Evolutionary conservation across 1,140 invertebrate species (phyloP).

Genomic region (Cydia splendana): DNA sequence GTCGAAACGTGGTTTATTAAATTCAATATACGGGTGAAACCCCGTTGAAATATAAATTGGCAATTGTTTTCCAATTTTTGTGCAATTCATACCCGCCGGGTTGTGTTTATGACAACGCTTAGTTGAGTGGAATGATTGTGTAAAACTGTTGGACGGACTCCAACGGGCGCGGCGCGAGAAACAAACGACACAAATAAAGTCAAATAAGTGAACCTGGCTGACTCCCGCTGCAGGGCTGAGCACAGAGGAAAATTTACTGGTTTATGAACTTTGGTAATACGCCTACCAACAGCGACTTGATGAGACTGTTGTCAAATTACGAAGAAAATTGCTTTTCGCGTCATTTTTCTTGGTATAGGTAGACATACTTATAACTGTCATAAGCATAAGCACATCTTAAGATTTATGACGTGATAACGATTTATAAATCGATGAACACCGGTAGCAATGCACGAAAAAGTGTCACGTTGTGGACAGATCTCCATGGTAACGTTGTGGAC

Average conservation of each 20-base stretch:
- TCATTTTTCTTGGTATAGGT: neutral
- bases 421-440: too few relatives aligned
- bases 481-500: too few relatives aligned
- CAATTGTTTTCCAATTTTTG: conserved; percentile 76
- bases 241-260: neutral
- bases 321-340: neutral
- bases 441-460: too few relatives aligned
- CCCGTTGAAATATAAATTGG: conserved; percentile 59
- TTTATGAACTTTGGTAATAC: conserved; percentile 22
- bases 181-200: conserved; percentile 76
- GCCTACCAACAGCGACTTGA: neutral
- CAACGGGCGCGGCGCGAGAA: conserved; percentile 62
- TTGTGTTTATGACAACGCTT: conserved; percentile 77
- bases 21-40: conserved; percentile 56
- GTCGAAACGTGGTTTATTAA: conserved; percentile 45
- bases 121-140: conserved; percentile 79
- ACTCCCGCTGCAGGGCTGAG: conserved; percentile 17
- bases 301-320: neutral
- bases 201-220: conserved; percentile 60
- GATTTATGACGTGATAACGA: too few relatives aligned
- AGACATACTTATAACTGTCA: too few relatives aligned
- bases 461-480: too few relatives aligned
- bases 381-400: too few relatives aligned
- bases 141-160: conserved; percentile 76
- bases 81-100: conserved; percentile 75